Evolutionary conservation across 2,888 invertebrate genomes (phyloP), one percentile per base, ranked within the genome.

Genomic region (Pammene aurita): DNA sequence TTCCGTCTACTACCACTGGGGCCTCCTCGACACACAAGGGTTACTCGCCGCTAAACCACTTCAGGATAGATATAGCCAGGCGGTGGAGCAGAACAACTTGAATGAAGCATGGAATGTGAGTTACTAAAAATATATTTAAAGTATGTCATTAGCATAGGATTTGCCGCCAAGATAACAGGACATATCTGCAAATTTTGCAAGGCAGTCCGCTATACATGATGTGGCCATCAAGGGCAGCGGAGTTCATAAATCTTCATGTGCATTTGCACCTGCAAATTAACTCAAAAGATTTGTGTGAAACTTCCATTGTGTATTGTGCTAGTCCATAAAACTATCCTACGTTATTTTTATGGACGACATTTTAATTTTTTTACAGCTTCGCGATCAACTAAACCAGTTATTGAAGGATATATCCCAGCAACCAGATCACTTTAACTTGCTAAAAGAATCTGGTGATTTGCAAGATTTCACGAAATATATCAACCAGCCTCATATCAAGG

Each of bases 381-480:
- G 84, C 2, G 77, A 83, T 34, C 48, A 79, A 2, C 76, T 90
- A 2, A 74, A 88, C 4, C 77, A 80, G 54, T 77, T 78, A 7
- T 73, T 90, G 0, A 73, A 80, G 18, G 77, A 80, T 6, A 82
- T 87, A 42, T 75, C 88, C 1, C 80, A 80, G 71, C 85, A 84
- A 62, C 54, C 66, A 6, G 81, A 88, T 26, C 76, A 78, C 7
- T 88, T 82, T 73, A 89, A 90, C 70, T 67, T 84, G 0, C 73
- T 89, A 0, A 80, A 87, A 7, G 94, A 94, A 66, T 78, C 79
- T 13, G 77, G 85, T 0, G 86, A 89, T 54, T 79, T 92, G 0
- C 67, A 80, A n/a, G 82, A 81, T 55, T 94, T 94, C 84, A 81
- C 86, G 0, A 78, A 84, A 5, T 96, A 94, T 87, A 85, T 96